phyloP scores from a whole-genome alignment of 2,797 vertebrate genomes.

The Coendou prehensilis region DNA sequence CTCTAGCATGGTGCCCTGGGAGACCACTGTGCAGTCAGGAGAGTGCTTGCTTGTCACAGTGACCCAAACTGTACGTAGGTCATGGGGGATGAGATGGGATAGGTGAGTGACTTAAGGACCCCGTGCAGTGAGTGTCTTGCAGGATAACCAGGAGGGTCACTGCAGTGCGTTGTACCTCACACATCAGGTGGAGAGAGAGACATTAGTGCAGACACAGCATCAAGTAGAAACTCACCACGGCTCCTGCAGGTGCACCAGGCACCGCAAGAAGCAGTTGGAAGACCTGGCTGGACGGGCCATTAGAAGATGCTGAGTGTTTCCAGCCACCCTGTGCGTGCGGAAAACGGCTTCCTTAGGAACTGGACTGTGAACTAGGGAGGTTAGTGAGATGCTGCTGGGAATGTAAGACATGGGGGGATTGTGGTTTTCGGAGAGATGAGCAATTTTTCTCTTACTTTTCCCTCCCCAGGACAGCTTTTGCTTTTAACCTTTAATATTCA shows the following conservation, averaged over 20 bases:
- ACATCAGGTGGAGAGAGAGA: background rate
- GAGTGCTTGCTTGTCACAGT: background rate
- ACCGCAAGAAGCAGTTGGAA: background rate
- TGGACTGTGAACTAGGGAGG: background rate
- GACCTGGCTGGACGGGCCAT: accelerated
- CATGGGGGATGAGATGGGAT: background rate
- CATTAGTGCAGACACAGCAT: background rate
- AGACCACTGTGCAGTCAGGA: background rate
- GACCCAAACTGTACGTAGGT: background rate
- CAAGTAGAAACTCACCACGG: background rate
- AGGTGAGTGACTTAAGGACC: background rate
- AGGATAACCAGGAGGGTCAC: background rate
- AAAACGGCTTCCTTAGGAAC: background rate
- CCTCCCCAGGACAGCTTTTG: background rate
- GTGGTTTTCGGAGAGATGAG: background rate
- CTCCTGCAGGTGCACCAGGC: background rate
- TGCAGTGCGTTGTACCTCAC: background rate
- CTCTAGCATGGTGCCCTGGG: background rate
- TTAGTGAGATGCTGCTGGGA: background rate
- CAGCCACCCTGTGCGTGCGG: no score
- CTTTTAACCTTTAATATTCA: background rate
- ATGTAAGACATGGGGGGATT: background rate
- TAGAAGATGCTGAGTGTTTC: background rate
- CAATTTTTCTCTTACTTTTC: background rate
- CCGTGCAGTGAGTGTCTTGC: background rate